phyloP scores from a whole-genome alignment of 2,888 invertebrate species.

The Entomobrya multifasciata region DNA sequence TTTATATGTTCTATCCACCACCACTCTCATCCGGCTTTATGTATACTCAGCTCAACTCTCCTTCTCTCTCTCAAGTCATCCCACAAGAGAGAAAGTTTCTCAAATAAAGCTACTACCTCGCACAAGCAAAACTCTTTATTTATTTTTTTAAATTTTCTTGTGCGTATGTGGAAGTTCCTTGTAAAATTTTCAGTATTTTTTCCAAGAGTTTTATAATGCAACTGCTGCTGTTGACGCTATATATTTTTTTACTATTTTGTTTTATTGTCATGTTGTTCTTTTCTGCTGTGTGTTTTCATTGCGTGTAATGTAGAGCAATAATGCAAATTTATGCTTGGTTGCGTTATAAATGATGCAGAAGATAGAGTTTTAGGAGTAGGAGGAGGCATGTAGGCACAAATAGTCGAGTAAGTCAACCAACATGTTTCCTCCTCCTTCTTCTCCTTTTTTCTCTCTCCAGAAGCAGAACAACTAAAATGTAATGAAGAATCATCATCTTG shows the following conservation, averaged over 20 bases:
- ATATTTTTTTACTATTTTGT: background rate
- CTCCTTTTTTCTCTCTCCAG: too few species aligned
- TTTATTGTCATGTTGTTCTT: background rate
- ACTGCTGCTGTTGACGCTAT: slow-evolving; percentile 41
- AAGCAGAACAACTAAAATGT: background rate
- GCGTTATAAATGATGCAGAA: slow-evolving; percentile 53
- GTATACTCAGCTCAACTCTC: too few species aligned
- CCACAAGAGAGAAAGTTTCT: too few species aligned
- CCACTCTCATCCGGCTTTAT: too few species aligned
- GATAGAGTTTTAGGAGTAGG: background rate
- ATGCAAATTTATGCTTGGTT: slow-evolving; percentile 57
- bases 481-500: slow-evolving; percentile 32
- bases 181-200: too few species aligned
- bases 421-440: slow-evolving; percentile 19
- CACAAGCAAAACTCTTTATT: too few species aligned
- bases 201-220: too few species aligned
- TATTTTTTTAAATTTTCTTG: too few species aligned
- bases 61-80: slow-evolving; percentile 3
- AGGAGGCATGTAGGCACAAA: background rate
- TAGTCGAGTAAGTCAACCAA: background rate
- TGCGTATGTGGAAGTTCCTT: too few species aligned
- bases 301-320: too few species aligned
- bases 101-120: too few species aligned
- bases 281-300: slow-evolving; percentile 9
- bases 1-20: too few species aligned